These are phyloP conservation scores for Diplazon laetatorius DNA, from an alignment of 2,888 invertebrate species.

Conservation along the genomic window DNA sequence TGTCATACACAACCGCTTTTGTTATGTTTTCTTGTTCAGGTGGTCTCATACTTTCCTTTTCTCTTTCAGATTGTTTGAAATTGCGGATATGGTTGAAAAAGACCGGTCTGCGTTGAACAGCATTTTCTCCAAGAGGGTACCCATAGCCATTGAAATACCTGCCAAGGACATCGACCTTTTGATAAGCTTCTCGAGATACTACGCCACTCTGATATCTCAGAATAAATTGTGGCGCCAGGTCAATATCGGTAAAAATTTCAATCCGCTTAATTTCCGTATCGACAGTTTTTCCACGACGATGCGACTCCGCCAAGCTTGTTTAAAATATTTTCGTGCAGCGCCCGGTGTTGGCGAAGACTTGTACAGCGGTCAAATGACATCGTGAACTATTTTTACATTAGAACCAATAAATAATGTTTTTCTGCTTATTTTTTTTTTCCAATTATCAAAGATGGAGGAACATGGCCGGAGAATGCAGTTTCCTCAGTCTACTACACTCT, in stretches of 20 bases:
- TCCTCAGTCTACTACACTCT: slow-evolving; percentile 55
- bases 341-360: too few species aligned
- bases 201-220: slow-evolving; percentile 52
- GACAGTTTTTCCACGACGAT: too few species aligned
- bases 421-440: background rate
- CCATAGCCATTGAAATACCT: slow-evolving; percentile 50
- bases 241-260: slow-evolving; percentile 52
- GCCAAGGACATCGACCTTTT: slow-evolving; percentile 59
- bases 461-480: slow-evolving; percentile 59
- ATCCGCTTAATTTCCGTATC: too few species aligned
- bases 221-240: slow-evolving; percentile 56
- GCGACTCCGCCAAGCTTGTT: too few species aligned
- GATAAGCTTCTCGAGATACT: slow-evolving; percentile 58
- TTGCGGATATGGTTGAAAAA: slow-evolving; percentile 60
- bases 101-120: slow-evolving; percentile 49
- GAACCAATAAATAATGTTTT: background rate
- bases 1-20: background rate
- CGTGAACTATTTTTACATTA: too few species aligned
- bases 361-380: background rate
- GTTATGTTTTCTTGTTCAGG: background rate
- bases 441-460: slow-evolving; percentile 50
- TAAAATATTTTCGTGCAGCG: too few species aligned
- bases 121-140: slow-evolving; percentile 51
- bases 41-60: too few species aligned
- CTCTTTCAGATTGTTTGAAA: slow-evolving; percentile 50